A percentile compares a stretch with the other conserved stretches of the same genome.
Conservation (phyloP, 2,888 invertebrate genomes). For the Lasioglossum marginatum region DNA sequence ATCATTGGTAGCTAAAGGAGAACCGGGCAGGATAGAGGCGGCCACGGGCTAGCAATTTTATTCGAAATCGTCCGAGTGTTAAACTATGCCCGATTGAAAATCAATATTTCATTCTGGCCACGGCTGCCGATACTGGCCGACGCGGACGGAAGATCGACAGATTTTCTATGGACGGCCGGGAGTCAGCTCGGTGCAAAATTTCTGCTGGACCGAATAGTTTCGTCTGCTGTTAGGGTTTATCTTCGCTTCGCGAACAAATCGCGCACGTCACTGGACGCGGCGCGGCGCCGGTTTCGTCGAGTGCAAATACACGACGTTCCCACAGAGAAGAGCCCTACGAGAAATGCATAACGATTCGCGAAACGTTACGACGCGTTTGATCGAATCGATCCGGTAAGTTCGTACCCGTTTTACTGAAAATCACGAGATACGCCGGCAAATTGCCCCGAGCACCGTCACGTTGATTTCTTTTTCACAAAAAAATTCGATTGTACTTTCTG, state of each 20-base stretch:
- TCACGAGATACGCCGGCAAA: not conserved
- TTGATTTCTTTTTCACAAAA: not conserved
- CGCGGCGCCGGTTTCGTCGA: not conserved
- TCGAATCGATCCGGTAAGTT: not conserved
- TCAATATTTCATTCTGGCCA: slow-evolving; percentile 77
- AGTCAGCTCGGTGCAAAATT: slow-evolving; percentile 49
- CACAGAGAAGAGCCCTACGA: not conserved
- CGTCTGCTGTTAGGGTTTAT: slow-evolving; percentile 56
- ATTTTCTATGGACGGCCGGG: slow-evolving; percentile 56
- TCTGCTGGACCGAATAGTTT: slow-evolving; percentile 58
- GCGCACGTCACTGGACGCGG: not conserved
- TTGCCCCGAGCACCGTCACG: not conserved
- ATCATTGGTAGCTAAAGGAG: slow-evolving; percentile 56
- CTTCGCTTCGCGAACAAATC: slow-evolving; percentile 39
- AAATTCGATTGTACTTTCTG: not conserved
- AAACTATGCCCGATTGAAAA: slow-evolving; percentile 79
- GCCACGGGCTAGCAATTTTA: slow-evolving; percentile 73
- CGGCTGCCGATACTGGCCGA: slow-evolving; percentile 60
- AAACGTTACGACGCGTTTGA: not conserved
- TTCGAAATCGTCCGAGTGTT: slow-evolving; percentile 78
- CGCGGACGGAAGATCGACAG: slow-evolving; percentile 59
- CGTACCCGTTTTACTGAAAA: not conserved
- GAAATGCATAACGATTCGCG: not conserved
- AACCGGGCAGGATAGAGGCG: slow-evolving; percentile 41
- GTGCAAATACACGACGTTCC: slow-evolving; percentile 2